phyloP scores from a whole-genome alignment of 2,888 invertebrate species.

The Nemotelus nigrinus region DNA sequence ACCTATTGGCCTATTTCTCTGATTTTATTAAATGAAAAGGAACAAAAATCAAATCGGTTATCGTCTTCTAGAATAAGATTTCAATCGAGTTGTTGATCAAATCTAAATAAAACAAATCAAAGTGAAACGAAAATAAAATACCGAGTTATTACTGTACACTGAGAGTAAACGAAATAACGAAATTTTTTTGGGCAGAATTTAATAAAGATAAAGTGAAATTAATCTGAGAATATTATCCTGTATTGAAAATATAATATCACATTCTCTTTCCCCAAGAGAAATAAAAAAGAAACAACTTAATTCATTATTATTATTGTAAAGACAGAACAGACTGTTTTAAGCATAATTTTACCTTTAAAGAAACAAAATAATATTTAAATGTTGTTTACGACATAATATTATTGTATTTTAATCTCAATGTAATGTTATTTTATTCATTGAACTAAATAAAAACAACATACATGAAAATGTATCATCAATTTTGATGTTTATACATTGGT shows the following conservation, averaged over 20 bases:
- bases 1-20: slow-evolving; percentile 43
- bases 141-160: slow-evolving; percentile 11
- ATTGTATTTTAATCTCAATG: slow-evolving; percentile 49
- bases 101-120: slow-evolving; percentile 21
- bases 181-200: slow-evolving; percentile 13
- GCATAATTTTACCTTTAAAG: slow-evolving; percentile 44
- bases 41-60: slow-evolving; percentile 9
- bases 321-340: slow-evolving; percentile 43
- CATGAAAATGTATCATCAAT: not conserved
- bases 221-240: slow-evolving; percentile 22
- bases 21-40: slow-evolving; percentile 10
- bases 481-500: not conserved
- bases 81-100: slow-evolving; percentile 32
- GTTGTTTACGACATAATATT: slow-evolving; percentile 49
- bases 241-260: slow-evolving; percentile 36
- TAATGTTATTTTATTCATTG: slow-evolving; percentile 49
- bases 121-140: slow-evolving; percentile 22
- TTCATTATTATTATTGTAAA: slow-evolving; percentile 44
- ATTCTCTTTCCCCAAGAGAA: slow-evolving; percentile 20
- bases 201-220: slow-evolving; percentile 5
- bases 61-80: slow-evolving; percentile 26
- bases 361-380: slow-evolving; percentile 45
- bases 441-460: slow-evolving; percentile 46
- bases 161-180: not conserved
- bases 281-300: slow-evolving; percentile 20